phyloP scores from a whole-genome alignment of 2,113 vertebrate species.

The Paedocypris sp. region DNA sequence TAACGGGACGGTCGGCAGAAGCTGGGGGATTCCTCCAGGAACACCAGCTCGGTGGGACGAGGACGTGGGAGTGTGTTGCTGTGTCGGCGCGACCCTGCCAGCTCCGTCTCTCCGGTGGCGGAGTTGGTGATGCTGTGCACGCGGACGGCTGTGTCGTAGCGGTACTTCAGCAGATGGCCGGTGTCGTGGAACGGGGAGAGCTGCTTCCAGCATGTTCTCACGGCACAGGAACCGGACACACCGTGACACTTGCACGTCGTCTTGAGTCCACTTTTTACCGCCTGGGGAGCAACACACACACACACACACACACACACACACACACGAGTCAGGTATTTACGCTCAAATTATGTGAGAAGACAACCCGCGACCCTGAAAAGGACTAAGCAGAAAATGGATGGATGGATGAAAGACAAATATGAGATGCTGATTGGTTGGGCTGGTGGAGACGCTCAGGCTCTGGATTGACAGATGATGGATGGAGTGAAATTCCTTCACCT shows the following conservation, averaged over 20 bases:
- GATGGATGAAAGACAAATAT: no score
- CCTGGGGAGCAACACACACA: constrained; percentile 53
- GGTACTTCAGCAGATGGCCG: constrained; percentile 77
- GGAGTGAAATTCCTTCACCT: no score
- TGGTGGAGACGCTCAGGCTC: no score
- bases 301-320: not conserved
- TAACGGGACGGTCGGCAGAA: constrained; percentile 90
- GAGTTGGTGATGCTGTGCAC: constrained; percentile 87
- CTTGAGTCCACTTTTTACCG: constrained; percentile 88
- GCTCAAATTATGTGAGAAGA: no score
- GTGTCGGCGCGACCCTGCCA: constrained; percentile 56
- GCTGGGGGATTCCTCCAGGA: constrained; percentile 90
- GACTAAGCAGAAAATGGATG: no score
- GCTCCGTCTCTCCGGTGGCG: constrained; percentile 79
- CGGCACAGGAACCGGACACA: constrained; percentile 88
- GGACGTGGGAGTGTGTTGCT: constrained; percentile 50
- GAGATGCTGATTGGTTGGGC: no score
- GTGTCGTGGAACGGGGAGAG: constrained; percentile 89
- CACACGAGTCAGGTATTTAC: no score
- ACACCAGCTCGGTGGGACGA: constrained; percentile 77
- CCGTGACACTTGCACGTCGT: constrained; percentile 98
- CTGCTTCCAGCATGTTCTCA: constrained; percentile 97
- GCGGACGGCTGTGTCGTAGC: constrained; percentile 75
- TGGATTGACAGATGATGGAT: no score
- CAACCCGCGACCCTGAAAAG: no score